Evolutionary conservation across 2,113 vertebrate species (phyloP).

Genomic region (Ochotona curzoniae): DNA sequence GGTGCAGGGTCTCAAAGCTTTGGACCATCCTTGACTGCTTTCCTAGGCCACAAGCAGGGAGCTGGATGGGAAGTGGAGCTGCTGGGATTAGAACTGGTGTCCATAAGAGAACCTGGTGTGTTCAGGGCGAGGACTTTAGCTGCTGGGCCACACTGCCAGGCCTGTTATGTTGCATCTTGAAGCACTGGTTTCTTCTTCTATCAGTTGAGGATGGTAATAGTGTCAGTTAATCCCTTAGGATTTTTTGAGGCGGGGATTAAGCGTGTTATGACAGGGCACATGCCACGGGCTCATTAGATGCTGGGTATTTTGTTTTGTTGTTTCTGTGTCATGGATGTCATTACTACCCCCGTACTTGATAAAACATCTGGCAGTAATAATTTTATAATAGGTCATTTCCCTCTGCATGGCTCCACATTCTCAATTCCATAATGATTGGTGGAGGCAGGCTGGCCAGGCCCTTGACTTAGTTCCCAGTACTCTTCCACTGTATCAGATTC

Average conservation of each 20-base stretch:
- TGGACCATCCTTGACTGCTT: too few species aligned
- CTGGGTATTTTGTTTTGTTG: not conserved
- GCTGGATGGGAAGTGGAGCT: too few species aligned
- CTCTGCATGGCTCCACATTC: fast-evolving
- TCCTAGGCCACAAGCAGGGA: too few species aligned
- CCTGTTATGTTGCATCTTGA: not conserved
- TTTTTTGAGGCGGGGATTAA: not conserved
- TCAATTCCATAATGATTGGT: not conserved
- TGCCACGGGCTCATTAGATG: not conserved
- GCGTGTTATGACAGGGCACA: not conserved
- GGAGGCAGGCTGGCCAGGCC: not conserved
- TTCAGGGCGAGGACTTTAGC: too few species aligned
- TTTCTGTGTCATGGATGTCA: not conserved
- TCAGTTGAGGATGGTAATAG: not conserved
- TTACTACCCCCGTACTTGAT: not conserved
- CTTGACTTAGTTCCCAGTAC: not conserved
- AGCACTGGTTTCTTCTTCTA: not conserved
- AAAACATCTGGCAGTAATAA: not conserved
- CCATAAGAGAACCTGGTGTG: too few species aligned
- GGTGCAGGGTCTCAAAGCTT: too few species aligned
- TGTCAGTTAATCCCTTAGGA: not conserved
- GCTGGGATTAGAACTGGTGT: too few species aligned
- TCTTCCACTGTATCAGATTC: not conserved
- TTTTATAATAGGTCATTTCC: not conserved
- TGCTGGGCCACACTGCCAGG: too few species aligned